A percentile compares a stretch with the other conserved stretches of the same genome.
Evolutionary conservation across 2,797 vertebrate genomes (phyloP).

Genomic region (Falco berigora): DNA sequence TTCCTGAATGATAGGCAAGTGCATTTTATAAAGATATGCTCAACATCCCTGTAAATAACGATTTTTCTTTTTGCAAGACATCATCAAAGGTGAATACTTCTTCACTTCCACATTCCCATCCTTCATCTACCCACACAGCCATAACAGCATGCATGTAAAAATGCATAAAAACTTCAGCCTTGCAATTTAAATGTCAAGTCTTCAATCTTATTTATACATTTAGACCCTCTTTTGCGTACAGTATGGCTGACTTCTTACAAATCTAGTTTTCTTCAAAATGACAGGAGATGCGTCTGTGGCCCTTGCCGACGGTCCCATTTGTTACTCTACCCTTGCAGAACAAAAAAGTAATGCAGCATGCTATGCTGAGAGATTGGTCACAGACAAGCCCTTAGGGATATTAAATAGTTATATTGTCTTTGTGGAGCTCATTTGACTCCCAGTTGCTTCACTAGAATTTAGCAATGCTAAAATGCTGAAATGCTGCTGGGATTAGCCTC

Average conservation of each 20-base stretch:
- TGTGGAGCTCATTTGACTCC: background rate
- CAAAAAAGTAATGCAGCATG: background rate
- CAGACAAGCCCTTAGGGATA: background rate
- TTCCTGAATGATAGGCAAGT: background rate
- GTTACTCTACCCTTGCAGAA: slow-evolving; percentile 19
- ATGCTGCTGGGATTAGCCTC: background rate
- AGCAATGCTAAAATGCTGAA: background rate
- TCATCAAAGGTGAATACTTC: background rate
- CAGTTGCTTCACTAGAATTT: background rate
- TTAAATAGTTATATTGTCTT: background rate
- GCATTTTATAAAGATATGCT: background rate
- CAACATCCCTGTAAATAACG: background rate
- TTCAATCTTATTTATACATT: slow-evolving; percentile 15
- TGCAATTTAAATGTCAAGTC: slow-evolving; percentile 29
- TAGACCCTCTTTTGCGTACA: background rate
- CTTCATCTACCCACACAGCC: background rate
- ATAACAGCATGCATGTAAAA: background rate
- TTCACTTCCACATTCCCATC: background rate
- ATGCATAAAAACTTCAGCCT: background rate
- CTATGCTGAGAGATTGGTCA: background rate
- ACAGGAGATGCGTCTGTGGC: background rate
- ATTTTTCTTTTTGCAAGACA: background rate
- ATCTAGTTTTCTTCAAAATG: background rate
- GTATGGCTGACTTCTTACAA: background rate
- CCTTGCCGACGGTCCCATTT: background rate